Conservation (phyloP, 2,888 invertebrate species). For the Mythimna albipuncta region DNA sequence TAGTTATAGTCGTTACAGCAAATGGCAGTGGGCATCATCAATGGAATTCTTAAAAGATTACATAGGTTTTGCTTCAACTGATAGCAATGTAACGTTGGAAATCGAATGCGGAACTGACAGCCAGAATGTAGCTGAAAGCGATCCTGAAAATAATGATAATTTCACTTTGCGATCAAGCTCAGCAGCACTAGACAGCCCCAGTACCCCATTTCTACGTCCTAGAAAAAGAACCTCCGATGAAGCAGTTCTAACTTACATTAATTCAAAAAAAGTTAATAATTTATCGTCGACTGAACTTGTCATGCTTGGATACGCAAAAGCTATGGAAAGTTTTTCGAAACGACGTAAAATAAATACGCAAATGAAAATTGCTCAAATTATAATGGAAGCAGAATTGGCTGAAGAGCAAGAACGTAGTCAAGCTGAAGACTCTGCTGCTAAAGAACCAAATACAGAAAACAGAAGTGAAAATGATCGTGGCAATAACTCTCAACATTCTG, state of each 20-base stretch:
- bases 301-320: background rate
- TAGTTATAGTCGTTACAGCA: background rate
- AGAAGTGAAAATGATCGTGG: background rate
- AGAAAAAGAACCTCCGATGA: background rate
- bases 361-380: background rate
- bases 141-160: background rate
- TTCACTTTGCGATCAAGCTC: background rate
- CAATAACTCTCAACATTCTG: background rate
- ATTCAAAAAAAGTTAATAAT: background rate
- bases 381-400: background rate
- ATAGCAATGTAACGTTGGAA: background rate
- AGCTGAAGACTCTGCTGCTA: background rate
- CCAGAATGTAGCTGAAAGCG: background rate
- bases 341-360: background rate
- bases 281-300: background rate
- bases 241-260: background rate
- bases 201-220: background rate
- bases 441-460: background rate
- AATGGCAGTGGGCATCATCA: background rate
- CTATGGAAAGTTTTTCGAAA: background rate
- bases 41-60: conserved; percentile 1
- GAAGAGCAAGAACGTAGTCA: background rate
- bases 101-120: background rate
- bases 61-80: background rate
- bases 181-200: background rate